Percentiles rank a stretch among this genome's conserved stretches.
phyloP scores from a whole-genome alignment of 2,113 vertebrate genomes.

The Indicator maculatus region DNA sequence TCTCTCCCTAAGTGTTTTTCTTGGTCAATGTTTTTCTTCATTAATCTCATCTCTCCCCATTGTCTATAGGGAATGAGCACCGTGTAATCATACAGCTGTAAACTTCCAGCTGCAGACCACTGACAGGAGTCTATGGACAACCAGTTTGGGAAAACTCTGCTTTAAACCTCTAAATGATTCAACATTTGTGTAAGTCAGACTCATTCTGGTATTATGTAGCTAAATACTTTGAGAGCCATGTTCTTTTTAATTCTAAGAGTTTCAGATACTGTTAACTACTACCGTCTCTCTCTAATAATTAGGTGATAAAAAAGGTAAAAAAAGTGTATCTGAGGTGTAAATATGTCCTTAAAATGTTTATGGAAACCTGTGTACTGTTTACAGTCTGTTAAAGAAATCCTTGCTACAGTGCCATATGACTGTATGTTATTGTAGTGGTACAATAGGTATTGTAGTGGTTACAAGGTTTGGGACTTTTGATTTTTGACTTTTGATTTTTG shows the following conservation, averaged over 20 bases:
- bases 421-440: too few relatives aligned
- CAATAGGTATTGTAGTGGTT: not conserved
- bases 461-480: not conserved
- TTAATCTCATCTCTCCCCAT: not conserved
- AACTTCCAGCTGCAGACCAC: not conserved
- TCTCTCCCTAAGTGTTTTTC: not conserved
- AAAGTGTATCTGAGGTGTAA: not conserved
- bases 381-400: not conserved
- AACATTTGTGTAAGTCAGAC: slow-evolving; percentile 25
- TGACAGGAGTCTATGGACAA: not conserved
- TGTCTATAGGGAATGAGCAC: not conserved
- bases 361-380: not conserved
- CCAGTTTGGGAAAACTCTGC: not conserved
- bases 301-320: not conserved
- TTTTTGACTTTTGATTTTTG: too few relatives aligned
- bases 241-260: not conserved
- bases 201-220: not conserved
- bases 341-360: not conserved
- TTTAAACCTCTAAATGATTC: slow-evolving; percentile 10
- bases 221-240: not conserved
- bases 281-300: not conserved
- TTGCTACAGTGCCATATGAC: not conserved
- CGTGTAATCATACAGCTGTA: not conserved
- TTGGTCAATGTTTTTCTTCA: not conserved
- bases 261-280: not conserved